Percentiles rank a stretch among this genome's conserved stretches.
Evolutionary conservation across 2,113 vertebrate species (phyloP).

Genomic region (Piprites chloris): DNA sequence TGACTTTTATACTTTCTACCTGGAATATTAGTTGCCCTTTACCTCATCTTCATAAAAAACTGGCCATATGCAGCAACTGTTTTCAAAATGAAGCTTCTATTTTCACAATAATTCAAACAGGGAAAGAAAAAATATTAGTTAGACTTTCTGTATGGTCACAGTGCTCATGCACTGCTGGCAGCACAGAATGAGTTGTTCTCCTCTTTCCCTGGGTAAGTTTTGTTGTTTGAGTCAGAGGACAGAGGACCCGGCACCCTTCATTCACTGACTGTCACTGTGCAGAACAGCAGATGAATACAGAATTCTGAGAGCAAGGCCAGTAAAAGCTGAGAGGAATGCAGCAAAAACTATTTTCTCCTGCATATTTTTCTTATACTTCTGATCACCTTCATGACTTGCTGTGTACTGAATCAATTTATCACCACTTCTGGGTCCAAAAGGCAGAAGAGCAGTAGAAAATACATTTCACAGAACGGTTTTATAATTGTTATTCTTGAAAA

Average conservation of each 20-base stretch:
- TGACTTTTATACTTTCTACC: neutral
- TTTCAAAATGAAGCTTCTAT: neutral
- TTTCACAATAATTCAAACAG: neutral
- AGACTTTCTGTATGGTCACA: neutral
- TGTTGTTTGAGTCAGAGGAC: neutral
- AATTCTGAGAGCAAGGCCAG: neutral
- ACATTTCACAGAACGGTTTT: neutral
- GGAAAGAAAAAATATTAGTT: neutral
- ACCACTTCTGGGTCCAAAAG: neutral
- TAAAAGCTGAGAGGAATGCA: conserved; percentile 17
- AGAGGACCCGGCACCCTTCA: neutral
- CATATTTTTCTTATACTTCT: conserved; percentile 2
- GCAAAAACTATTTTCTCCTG: conserved; percentile 13
- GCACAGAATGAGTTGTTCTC: neutral
- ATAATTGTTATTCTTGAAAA: neutral
- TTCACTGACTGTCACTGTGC: neutral
- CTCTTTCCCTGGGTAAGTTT: neutral
- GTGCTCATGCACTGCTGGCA: neutral
- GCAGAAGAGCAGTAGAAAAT: neutral
- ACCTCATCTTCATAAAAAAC: neutral
- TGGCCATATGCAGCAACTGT: neutral
- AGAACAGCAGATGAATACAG: neutral
- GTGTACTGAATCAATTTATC: neutral
- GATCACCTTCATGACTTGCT: neutral
- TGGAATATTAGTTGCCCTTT: neutral